Evolutionary conservation across 2,888 invertebrate species (phyloP).

Genomic region (Nomada fabriciana): DNA sequence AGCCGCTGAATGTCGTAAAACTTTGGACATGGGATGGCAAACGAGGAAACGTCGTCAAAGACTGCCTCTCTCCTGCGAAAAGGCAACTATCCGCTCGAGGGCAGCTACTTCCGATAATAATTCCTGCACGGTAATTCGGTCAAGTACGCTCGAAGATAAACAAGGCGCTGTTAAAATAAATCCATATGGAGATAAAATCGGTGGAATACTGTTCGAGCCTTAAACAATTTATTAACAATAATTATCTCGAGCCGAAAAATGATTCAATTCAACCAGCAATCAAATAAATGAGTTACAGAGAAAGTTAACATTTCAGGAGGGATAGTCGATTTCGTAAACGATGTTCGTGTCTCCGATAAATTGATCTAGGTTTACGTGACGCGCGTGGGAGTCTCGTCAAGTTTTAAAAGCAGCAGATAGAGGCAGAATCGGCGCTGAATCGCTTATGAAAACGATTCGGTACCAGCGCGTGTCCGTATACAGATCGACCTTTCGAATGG

Average conservation of each 20-base stretch:
- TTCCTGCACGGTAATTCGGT: conserved; percentile 38
- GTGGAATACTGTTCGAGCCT: not conserved
- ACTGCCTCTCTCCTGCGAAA: not conserved
- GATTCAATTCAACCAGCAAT: no score
- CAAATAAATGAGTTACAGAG: not conserved
- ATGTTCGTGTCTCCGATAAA: conserved; percentile 22
- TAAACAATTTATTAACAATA: not conserved
- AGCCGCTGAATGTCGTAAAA: not conserved
- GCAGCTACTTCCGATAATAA: conserved; percentile 34
- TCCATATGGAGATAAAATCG: conserved; percentile 4
- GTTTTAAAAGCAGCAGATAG: conserved; percentile 42
- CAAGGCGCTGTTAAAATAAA: not conserved
- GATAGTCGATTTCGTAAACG: conserved; percentile 9
- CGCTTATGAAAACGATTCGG: conserved; percentile 63
- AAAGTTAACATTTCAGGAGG: conserved; percentile 6
- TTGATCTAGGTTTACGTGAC: conserved; percentile 32
- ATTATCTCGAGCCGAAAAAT: not conserved
- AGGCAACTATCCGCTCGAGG: conserved; percentile 29
- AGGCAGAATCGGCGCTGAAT: conserved; percentile 41
- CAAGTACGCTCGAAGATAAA: conserved; percentile 36
- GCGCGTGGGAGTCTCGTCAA: conserved; percentile 56
- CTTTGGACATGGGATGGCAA: not conserved
- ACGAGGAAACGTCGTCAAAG: not conserved
- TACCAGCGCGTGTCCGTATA: conserved; percentile 66
- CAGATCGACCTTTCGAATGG: conserved; percentile 61